These are phyloP conservation scores for Anomalospiza imberbis DNA, from an alignment of 2,797 vertebrate genomes.

Conservation along the genomic window DNA sequence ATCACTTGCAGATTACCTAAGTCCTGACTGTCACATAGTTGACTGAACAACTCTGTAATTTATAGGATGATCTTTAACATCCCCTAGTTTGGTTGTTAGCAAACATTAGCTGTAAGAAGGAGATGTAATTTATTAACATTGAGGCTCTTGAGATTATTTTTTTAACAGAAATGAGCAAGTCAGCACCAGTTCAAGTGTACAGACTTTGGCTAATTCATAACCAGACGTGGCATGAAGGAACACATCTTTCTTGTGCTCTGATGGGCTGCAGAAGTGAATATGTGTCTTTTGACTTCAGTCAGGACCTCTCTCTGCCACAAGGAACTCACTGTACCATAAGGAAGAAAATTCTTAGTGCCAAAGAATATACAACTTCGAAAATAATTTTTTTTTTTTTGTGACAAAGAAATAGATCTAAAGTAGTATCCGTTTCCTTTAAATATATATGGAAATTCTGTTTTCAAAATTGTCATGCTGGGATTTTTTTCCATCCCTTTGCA, in stretches of 20 bases:
- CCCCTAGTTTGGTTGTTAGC: background rate
- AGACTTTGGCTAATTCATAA: background rate
- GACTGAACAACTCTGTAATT: background rate
- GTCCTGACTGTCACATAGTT: background rate
- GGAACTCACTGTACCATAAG: background rate
- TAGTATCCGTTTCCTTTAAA: background rate
- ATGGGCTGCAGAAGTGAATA: background rate
- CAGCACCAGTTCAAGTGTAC: background rate
- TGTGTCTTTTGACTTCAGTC: background rate
- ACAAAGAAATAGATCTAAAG: background rate
- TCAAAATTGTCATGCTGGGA: background rate
- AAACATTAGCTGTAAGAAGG: background rate
- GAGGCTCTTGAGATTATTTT: background rate
- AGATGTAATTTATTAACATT: background rate
- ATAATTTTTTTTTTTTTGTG: background rate
- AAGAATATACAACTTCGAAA: background rate
- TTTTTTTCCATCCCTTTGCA: background rate
- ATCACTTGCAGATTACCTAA: background rate
- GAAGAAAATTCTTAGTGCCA: background rate
- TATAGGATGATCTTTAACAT: background rate
- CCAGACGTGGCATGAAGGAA: background rate
- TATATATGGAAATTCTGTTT: background rate
- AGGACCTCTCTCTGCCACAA: background rate
- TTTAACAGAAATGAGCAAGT: background rate
- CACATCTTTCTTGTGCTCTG: background rate